phyloP scores from a whole-genome alignment of 1,140 invertebrate species.

The Trichogramma pretiosum region DNA sequence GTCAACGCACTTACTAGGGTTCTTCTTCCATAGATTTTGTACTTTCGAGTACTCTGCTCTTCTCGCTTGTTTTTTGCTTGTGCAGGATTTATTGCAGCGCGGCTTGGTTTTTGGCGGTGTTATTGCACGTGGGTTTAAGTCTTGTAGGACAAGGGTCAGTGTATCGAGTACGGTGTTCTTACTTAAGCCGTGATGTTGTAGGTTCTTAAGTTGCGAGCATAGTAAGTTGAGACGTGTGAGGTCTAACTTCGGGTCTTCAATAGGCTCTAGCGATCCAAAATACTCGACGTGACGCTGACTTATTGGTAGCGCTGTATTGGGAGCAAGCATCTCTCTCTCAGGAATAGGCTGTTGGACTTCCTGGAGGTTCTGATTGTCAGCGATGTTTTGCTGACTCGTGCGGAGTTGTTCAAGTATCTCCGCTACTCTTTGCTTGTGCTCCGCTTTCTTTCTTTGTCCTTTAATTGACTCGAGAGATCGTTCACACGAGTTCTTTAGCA shows the following conservation, averaged over 20 bases:
- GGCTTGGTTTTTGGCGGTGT: not conserved
- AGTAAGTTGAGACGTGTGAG: not conserved
- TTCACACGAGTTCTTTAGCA: conserved; percentile 3
- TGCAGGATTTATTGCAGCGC: too few species aligned
- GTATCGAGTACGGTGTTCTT: not conserved
- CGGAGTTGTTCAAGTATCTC: not conserved
- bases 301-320: not conserved
- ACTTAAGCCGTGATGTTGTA: not conserved
- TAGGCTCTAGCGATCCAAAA: too few species aligned
- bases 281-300: too few species aligned
- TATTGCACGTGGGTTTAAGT: not conserved
- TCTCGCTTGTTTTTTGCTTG: not conserved
- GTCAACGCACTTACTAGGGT: conserved; percentile 1
- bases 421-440: not conserved
- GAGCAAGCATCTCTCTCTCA: not conserved
- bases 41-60: conserved; percentile 13
- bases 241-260: too few species aligned
- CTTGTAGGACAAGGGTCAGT: not conserved
- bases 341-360: not conserved
- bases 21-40: conserved; percentile 17
- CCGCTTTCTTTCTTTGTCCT: conserved; percentile 5
- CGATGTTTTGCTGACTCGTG: not conserved
- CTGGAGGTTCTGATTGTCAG: not conserved
- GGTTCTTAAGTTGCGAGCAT: not conserved
- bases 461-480: conserved; percentile 18